Evolutionary conservation across 1,140 invertebrate species (phyloP).

Genomic region (Scaptodrosophila lebanonensis): DNA sequence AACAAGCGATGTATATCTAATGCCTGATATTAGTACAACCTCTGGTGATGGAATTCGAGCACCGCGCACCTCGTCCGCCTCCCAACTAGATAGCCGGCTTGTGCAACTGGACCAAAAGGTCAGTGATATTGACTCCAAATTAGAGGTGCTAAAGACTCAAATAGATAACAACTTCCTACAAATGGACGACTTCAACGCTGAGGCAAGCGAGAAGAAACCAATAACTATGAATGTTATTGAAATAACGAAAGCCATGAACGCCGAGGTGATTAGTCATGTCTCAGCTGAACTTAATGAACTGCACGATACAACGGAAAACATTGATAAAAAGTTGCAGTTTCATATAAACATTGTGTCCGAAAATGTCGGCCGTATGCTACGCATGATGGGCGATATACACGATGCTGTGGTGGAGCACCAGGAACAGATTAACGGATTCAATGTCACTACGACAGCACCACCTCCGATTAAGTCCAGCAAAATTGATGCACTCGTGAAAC

Average conservation of each 20-base stretch:
- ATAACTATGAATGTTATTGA: slow-evolving; percentile 88
- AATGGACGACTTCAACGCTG: slow-evolving; percentile 88
- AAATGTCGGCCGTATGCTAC: slow-evolving; percentile 86
- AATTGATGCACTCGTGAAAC: slow-evolving; percentile 85
- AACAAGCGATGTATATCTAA: slow-evolving; percentile 78
- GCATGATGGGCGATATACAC: slow-evolving; percentile 88
- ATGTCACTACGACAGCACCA: slow-evolving; percentile 79
- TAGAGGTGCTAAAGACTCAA: slow-evolving; percentile 87
- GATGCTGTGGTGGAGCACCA: slow-evolving; percentile 85
- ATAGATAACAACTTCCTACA: slow-evolving; percentile 88
- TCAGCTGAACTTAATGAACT: slow-evolving; percentile 86
- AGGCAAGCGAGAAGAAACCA: slow-evolving; percentile 90
- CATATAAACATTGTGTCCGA: slow-evolving; percentile 90
- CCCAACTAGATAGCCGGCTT: slow-evolving; percentile 81
- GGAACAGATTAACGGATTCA: slow-evolving; percentile 73
- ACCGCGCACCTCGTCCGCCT: slow-evolving; percentile 34
- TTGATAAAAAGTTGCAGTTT: slow-evolving; percentile 89
- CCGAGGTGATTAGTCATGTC: slow-evolving; percentile 86
- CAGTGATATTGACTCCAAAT: slow-evolving; percentile 87
- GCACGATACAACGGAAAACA: slow-evolving; percentile 84
- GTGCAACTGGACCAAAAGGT: slow-evolving; percentile 88
- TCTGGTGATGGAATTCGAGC: slow-evolving; percentile 26
- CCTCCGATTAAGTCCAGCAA: slow-evolving; percentile 83
- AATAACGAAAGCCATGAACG: slow-evolving; percentile 86
- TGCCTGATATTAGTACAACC: slow-evolving; percentile 3